Conservation (phyloP, 2,797 vertebrate species). For the Hylomyscus alleni region DNA sequence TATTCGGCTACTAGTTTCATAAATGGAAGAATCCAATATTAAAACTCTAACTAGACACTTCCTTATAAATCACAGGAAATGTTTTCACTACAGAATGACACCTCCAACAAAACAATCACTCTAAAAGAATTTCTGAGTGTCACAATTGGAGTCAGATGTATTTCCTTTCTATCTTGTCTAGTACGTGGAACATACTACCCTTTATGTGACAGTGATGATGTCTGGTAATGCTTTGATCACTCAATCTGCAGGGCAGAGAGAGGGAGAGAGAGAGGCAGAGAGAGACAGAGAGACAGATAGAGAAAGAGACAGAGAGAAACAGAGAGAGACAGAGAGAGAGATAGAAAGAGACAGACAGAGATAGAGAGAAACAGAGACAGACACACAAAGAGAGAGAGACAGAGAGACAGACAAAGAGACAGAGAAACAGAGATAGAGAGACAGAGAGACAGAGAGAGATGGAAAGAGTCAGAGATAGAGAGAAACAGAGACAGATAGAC, state of each 20-base stretch:
- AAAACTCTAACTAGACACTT: constrained; percentile 43
- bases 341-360: no score
- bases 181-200: constrained; percentile 17
- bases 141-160: constrained; percentile 57
- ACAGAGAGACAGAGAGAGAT: no score
- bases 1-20: constrained; percentile 54
- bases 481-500: no score
- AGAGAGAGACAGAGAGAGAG: no score
- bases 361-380: no score
- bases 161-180: constrained; percentile 29
- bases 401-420: no score
- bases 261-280: not conserved
- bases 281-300: no score
- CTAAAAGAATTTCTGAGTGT: constrained; percentile 49
- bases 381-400: no score
- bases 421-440: not conserved
- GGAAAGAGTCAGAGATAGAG: no score
- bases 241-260: not conserved
- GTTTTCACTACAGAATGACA: constrained; percentile 33
- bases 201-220: not conserved
- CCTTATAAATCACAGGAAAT: constrained; percentile 62
- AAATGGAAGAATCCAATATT: constrained; percentile 38
- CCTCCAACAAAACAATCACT: constrained; percentile 55
- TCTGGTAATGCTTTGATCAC: constrained; percentile 31
- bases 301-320: no score